Base-by-base conservation (phyloP, 2,113 vertebrate genomes). In the Dinomys branickii region DNA sequence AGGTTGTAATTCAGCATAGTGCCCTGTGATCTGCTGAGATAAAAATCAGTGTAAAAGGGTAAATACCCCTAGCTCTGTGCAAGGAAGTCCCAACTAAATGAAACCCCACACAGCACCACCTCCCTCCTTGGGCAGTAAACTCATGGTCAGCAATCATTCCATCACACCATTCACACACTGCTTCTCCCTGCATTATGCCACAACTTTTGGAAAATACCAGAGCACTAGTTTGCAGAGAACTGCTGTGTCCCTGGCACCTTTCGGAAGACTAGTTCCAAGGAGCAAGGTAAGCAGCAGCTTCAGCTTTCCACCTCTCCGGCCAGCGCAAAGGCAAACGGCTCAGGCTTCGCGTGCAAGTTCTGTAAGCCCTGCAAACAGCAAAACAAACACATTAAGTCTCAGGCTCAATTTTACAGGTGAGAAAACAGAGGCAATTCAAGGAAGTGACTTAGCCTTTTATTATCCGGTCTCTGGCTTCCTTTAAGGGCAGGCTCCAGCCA, bases 181-280 rank as follows among this genome's bases (percentile, higher is more conserved):
- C 81, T 95, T 96, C 80, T 92, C 59, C 84, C 84, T 96, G 86
- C 91, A 47, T 93, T 77, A 41, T 35, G 28, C 38, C 80, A 94
- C 84, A 75, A 61, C 71, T 59, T 67, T 91, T 77, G 88, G 94
- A 44, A 91, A 91, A 90, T 11, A 69, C 52, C 90, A 91, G 63
- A 30, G 44, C 33, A 73, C 65, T 91, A 35, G 33, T 80, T 86
- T 81, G n/a, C 88, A 61, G 2, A 71, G 58, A 71, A 52, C 35
- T 44, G 17, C 80, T 91, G 33, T 52, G 71, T 80, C 44, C 1
- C 61, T 56, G 22, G 41, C 5, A 1, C 54, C 19, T 63, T 89
- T n/a, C 33, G 22, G 47, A 47, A 41, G 33, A 28, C 7, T 38
- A 24, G 0, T 75, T 47, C 54, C 41, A 50, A 22, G 12, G 59